Percentiles rank a stretch among this genome's conserved stretches.
These are phyloP conservation scores for Dasysyrphus albostriatus DNA, from an alignment of 2,888 invertebrate genomes.

Conservation along the genomic window DNA sequence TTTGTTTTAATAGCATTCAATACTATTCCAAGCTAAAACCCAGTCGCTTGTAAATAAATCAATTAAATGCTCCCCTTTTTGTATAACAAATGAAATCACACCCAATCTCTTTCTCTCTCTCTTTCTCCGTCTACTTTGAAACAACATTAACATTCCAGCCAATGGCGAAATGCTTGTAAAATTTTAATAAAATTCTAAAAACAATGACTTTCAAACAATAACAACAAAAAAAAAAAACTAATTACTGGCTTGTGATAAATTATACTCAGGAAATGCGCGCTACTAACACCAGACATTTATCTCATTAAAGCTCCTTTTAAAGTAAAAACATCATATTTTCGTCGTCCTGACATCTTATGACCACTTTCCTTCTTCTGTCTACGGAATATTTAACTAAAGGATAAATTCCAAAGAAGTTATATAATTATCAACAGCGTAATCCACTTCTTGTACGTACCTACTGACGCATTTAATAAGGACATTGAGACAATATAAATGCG, in stretches of 20 bases:
- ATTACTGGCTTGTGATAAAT: slow-evolving; percentile 33
- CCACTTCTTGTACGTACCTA: slow-evolving; percentile 36
- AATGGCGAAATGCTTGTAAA: slow-evolving; percentile 2
- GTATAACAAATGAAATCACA: neutral
- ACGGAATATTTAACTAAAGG: slow-evolving; percentile 45
- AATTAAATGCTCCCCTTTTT: slow-evolving; percentile 45
- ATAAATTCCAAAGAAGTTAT: slow-evolving; percentile 54
- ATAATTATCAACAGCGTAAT: slow-evolving; percentile 68
- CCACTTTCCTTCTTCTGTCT: slow-evolving; percentile 37
- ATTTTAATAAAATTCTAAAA: slow-evolving; percentile 31
- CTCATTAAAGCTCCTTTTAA: slow-evolving; percentile 37
- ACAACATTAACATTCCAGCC: slow-evolving; percentile 16
- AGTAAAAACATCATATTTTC: slow-evolving; percentile 39
- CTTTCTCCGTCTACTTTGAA: neutral
- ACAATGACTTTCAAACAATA: slow-evolving; percentile 9
- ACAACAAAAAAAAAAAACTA: slow-evolving; percentile 1
- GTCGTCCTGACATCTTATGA: slow-evolving; percentile 32
- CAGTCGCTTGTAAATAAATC: slow-evolving; percentile 59
- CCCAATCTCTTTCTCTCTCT: neutral
- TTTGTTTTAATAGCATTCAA: neutral
- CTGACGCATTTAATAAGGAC: neutral
- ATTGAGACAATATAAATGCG: neutral
- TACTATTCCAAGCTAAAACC: slow-evolving; percentile 15
- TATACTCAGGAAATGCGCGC: slow-evolving; percentile 19
- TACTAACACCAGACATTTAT: slow-evolving; percentile 27